Conservation (phyloP, 1,140 invertebrate species). For the Neuroterus valhalla region DNA sequence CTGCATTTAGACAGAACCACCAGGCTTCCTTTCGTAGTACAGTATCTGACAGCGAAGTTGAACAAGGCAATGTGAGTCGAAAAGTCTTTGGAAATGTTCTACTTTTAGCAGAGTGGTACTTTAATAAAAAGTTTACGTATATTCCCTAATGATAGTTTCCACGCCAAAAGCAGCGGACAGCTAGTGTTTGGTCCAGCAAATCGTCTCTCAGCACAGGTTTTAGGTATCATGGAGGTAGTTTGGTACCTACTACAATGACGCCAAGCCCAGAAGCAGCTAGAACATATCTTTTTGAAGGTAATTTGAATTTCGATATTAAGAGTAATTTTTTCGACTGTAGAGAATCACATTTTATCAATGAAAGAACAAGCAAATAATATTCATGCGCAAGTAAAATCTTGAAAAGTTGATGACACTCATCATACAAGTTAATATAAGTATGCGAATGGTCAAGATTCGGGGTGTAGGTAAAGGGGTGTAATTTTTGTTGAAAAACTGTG, state of each 20-base stretch:
- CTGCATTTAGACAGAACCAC: slow-evolving; percentile 77
- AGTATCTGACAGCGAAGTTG: slow-evolving; percentile 94
- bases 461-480: too few species aligned
- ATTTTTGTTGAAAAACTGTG: too few species aligned
- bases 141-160: slow-evolving; percentile 75
- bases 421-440: too few species aligned
- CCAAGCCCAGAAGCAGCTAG: slow-evolving; percentile 90
- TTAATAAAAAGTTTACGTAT: background rate
- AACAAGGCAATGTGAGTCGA: slow-evolving; percentile 87
- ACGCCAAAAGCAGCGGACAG: slow-evolving; percentile 84
- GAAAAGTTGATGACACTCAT: too few species aligned
- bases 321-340: background rate
- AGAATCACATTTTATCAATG: too few species aligned
- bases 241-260: slow-evolving; percentile 87
- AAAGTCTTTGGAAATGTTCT: slow-evolving; percentile 4
- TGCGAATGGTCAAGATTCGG: too few species aligned
- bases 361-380: too few species aligned
- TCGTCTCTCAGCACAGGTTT: slow-evolving; percentile 92
- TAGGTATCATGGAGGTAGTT: slow-evolving; percentile 90
- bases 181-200: slow-evolving; percentile 94
- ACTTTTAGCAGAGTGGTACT: background rate
- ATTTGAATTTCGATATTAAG: slow-evolving; percentile 9
- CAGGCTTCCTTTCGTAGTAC: slow-evolving; percentile 87
- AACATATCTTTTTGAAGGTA: slow-evolving; percentile 95
- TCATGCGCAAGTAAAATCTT: too few species aligned